phyloP scores from a whole-genome alignment of 2,797 vertebrate species.

The Leontocebus nigricollis region DNA sequence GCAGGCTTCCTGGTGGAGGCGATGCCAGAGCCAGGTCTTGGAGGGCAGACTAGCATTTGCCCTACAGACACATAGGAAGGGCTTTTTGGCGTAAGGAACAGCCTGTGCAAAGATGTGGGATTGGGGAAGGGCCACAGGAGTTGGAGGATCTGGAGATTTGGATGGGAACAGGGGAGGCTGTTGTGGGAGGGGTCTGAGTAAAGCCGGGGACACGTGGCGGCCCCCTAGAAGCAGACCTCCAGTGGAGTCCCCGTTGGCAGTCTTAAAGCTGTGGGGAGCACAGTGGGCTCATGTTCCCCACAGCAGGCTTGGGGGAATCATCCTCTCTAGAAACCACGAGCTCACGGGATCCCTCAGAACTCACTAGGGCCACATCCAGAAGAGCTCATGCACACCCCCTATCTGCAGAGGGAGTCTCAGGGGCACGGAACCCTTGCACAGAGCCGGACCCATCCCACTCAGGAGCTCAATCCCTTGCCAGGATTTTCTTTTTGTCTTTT shows the following conservation, averaged over 20 bases:
- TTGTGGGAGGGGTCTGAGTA: no score
- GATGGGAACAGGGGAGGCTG: not conserved
- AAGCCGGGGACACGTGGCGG: not conserved
- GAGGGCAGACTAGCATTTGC: not conserved
- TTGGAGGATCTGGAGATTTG: not conserved
- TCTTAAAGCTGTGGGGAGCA: not conserved
- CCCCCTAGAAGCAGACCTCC: not conserved
- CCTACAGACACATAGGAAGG: not conserved
- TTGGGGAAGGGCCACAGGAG: no score
- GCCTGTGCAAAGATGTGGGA: not conserved
- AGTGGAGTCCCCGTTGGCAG: not conserved
- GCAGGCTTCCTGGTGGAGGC: not conserved
- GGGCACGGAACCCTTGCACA: not conserved
- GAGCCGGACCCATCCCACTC: rapidly evolving
- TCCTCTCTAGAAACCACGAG: not conserved
- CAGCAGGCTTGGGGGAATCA: not conserved
- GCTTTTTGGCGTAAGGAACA: not conserved
- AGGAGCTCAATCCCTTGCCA: not conserved
- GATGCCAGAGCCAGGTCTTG: not conserved
- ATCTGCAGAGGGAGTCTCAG: not conserved
- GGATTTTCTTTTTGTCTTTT: not conserved
- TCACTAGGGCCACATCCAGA: not conserved
- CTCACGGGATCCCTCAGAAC: not conserved
- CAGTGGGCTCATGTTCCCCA: not conserved
- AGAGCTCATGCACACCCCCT: not conserved